Conservation (phyloP, 2,113 vertebrate species). For the Lophotis ruficrista region DNA sequence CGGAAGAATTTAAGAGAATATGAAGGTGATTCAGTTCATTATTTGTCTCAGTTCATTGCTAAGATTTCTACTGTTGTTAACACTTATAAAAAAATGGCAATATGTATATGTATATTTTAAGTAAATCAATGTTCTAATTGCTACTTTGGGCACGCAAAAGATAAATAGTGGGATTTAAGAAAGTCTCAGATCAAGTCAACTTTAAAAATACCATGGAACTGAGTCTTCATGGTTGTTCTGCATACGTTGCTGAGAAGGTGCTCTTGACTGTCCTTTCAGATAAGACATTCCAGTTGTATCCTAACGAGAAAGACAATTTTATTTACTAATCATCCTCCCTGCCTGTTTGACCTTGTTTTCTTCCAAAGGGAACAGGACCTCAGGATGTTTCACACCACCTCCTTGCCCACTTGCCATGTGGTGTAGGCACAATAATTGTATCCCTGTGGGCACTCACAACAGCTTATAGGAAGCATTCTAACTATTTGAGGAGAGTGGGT, state of each 20-base stretch:
- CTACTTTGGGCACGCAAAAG: neutral
- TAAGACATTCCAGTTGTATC: neutral
- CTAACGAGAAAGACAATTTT: fast-evolving
- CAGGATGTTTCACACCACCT: neutral
- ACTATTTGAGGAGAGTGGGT: neutral
- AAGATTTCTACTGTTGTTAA: neutral
- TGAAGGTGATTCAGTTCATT: neutral
- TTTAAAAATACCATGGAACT: neutral
- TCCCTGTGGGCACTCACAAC: neutral
- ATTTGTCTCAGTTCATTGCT: neutral
- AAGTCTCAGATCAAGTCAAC: neutral
- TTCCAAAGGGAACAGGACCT: neutral
- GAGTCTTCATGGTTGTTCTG: neutral
- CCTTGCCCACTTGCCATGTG: fast-evolving
- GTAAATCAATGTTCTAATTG: neutral
- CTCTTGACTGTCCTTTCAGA: neutral
- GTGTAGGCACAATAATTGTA: fast-evolving
- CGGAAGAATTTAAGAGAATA: neutral
- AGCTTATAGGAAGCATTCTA: neutral
- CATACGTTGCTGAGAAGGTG: neutral
- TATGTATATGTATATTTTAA: neutral
- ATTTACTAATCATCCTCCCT: neutral
- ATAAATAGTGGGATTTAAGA: neutral
- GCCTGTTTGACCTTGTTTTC: neutral
- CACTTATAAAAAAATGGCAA: neutral